Evolutionary conservation across 64 coral and sea anemone genomes (phyloP).

Genomic region (Pocillopora verrucosa): DNA sequence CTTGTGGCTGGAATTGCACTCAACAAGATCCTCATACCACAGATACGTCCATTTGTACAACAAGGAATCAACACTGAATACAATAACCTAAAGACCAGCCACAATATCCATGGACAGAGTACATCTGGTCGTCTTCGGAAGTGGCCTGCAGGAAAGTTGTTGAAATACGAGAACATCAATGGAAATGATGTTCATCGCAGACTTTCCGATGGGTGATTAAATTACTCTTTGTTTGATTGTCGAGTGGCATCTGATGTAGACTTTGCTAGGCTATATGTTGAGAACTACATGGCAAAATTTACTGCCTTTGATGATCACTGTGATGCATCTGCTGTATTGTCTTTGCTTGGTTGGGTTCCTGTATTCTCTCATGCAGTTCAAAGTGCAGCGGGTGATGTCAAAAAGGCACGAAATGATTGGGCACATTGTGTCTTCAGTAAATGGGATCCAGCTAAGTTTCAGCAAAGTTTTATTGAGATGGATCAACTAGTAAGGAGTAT

Average conservation of each 20-base stretch:
- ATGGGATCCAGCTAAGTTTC: slow-evolving; percentile 19
- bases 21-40: slow-evolving; percentile 34
- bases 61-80: slow-evolving; percentile 9
- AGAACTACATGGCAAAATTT: slow-evolving; percentile 31
- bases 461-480: neutral
- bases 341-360: neutral
- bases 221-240: slow-evolving; percentile 5
- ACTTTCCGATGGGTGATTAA: neutral
- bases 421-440: slow-evolving; percentile 25
- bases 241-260: neutral
- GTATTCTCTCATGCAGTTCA: neutral
- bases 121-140: neutral
- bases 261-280: slow-evolving; percentile 40
- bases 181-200: neutral
- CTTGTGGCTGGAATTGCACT: slow-evolving; percentile 31
- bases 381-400: slow-evolving; percentile 2
- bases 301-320: slow-evolving; percentile 15
- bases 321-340: slow-evolving; percentile 2
- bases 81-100: slow-evolving; percentile 21
- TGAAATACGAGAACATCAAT: slow-evolving; percentile 39
- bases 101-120: slow-evolving; percentile 39
- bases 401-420: slow-evolving; percentile 8
- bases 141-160: neutral
- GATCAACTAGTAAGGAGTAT: neutral
- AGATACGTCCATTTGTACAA: slow-evolving; percentile 29